phyloP scores from a whole-genome alignment of 2,113 vertebrate species.

The Dipodomys merriami region DNA sequence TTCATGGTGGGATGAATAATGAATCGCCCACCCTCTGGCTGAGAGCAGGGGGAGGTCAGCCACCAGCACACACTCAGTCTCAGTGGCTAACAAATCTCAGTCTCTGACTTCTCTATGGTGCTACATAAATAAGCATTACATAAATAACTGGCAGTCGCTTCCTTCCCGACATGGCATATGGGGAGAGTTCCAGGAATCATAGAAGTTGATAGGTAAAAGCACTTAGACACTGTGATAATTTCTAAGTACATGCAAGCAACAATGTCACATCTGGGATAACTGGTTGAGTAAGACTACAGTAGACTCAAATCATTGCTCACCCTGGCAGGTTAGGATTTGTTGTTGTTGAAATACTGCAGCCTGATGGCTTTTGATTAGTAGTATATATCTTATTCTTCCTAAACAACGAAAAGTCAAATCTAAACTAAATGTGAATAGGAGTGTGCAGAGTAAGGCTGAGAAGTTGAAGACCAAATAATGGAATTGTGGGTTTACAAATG shows the following conservation, averaged over 20 bases:
- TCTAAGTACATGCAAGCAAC: not conserved
- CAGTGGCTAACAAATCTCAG: too few species aligned
- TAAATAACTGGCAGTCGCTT: not conserved
- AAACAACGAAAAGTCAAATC: slow-evolving; percentile 32
- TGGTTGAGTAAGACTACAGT: not conserved
- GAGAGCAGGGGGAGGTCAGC: not conserved
- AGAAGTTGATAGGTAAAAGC: not conserved
- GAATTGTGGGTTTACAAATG: slow-evolving; percentile 37
- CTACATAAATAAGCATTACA: not conserved
- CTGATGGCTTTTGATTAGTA: slow-evolving; percentile 8
- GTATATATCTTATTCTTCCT: slow-evolving; percentile 29
- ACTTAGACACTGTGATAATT: not conserved
- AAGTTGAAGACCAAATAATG: not conserved
- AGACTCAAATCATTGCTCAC: not conserved
- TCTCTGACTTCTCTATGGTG: not conserved
- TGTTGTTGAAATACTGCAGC: slow-evolving; percentile 2
- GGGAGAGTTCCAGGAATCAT: not conserved
- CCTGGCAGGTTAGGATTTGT: not conserved
- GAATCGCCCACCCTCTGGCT: not conserved
- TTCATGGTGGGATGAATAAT: not conserved
- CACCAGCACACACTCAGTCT: not conserved
- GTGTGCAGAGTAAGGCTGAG: not conserved
- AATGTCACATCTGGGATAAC: not conserved
- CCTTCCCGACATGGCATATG: not conserved
- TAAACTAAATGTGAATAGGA: slow-evolving; percentile 54